Conservation (phyloP, 2,113 vertebrate genomes). For the Zonotrichia leucophrys region DNA sequence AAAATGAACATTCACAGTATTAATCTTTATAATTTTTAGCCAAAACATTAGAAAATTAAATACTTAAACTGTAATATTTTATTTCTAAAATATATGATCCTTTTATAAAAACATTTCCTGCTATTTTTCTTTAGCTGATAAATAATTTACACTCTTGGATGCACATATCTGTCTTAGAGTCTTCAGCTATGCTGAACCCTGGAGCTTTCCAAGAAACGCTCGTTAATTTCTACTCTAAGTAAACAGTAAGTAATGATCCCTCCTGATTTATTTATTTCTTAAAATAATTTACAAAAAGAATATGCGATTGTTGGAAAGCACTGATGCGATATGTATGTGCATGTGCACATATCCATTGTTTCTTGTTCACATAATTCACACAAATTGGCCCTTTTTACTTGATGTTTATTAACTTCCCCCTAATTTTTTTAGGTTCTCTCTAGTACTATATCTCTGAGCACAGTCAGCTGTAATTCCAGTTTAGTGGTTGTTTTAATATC, state of each 20-base stretch:
- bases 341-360: slow-evolving; percentile 34
- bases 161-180: slow-evolving; percentile 31
- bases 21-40: not conserved
- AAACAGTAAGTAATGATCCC: slow-evolving; percentile 54
- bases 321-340: slow-evolving; percentile 28
- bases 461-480: not conserved
- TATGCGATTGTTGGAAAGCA: slow-evolving; percentile 58
- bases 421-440: not conserved
- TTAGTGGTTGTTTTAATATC: not conserved
- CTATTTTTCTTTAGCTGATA: slow-evolving; percentile 40
- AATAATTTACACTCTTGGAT: slow-evolving; percentile 47
- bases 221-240: slow-evolving; percentile 52
- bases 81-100: not conserved
- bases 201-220: slow-evolving; percentile 49
- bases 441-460: not conserved
- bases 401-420: not conserved
- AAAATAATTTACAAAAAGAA: slow-evolving; percentile 53
- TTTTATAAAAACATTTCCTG: slow-evolving; percentile 38
- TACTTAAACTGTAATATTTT: not conserved
- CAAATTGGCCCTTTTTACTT: slow-evolving; percentile 30
- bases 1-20: not conserved
- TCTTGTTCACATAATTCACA: slow-evolving; percentile 25
- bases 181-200: slow-evolving; percentile 42
- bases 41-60: not conserved
- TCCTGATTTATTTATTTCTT: slow-evolving; percentile 54